These are phyloP conservation scores for Aldrovandia affinis DNA, from an alignment of 2,797 vertebrate genomes.

Conservation along the genomic window DNA sequence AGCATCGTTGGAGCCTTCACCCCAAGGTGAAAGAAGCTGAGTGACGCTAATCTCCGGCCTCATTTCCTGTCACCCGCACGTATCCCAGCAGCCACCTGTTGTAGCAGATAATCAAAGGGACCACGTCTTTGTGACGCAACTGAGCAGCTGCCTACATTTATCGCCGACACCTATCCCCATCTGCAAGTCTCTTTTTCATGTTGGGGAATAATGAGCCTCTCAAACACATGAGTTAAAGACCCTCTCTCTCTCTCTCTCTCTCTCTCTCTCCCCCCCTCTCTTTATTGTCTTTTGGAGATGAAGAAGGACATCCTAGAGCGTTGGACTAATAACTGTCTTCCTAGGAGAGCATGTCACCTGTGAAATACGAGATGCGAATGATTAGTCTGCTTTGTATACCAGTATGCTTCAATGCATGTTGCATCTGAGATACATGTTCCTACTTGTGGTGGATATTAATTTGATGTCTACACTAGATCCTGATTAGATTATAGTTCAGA, in stretches of 20 bases:
- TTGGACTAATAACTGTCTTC: neutral
- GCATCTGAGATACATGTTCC: neutral
- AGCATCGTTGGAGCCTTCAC: constrained; percentile 27
- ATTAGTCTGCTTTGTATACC: constrained; percentile 8
- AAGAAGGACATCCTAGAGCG: neutral
- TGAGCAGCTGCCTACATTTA: constrained; percentile 2
- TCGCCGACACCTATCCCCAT: neutral
- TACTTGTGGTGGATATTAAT: neutral
- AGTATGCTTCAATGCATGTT: neutral
- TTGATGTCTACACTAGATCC: neutral
- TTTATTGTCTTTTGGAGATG: constrained; percentile 18
- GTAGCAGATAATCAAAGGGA: constrained; percentile 8
- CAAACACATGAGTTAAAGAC: too few species aligned
- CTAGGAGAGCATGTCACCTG: neutral
- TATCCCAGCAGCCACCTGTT: constrained; percentile 23
- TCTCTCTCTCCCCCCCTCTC: neutral
- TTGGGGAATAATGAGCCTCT: neutral
- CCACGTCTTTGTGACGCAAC: neutral
- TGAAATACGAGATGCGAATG: neutral
- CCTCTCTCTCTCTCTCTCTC: neutral
- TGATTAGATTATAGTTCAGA: neutral
- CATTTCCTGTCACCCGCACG: constrained; percentile 21
- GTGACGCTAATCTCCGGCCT: constrained; percentile 34
- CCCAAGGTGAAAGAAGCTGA: constrained; percentile 19
- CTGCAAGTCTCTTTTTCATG: neutral